Evolutionary conservation across 2,797 vertebrate species (phyloP).

Genomic region (Paguma larvata): DNA sequence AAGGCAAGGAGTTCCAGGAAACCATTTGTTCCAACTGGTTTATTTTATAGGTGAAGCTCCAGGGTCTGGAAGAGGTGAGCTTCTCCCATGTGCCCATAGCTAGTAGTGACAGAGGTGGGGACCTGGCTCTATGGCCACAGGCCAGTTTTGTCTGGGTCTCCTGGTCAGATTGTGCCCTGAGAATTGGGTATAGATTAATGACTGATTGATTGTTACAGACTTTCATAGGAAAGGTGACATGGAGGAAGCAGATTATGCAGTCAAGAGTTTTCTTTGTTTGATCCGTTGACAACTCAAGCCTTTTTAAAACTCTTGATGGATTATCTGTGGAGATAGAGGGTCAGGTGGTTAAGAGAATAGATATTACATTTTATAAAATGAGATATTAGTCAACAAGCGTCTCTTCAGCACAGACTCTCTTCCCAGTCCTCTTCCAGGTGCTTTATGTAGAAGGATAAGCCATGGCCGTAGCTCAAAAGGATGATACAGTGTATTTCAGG

Average conservation of each 20-base stretch:
- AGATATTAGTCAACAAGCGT: background rate
- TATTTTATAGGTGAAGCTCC: background rate
- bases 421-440: background rate
- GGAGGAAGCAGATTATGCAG: background rate
- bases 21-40: background rate
- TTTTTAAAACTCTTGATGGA: background rate
- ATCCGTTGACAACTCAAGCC: background rate
- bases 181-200: background rate
- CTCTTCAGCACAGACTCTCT: background rate
- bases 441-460: background rate
- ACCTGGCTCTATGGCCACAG: background rate
- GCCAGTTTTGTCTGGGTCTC: background rate
- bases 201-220: background rate
- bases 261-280: conserved; percentile 1
- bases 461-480: background rate
- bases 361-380: background rate
- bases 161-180: background rate
- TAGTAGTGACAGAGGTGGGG: background rate
- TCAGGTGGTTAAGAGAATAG: background rate
- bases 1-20: conserved; percentile 10
- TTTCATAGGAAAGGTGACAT: background rate
- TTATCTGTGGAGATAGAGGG: background rate
- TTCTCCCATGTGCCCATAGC: background rate
- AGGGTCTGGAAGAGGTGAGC: background rate
- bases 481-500: background rate